Base-by-base conservation (phyloP, 1,140 invertebrate species). In the Ips typographus region DNA sequence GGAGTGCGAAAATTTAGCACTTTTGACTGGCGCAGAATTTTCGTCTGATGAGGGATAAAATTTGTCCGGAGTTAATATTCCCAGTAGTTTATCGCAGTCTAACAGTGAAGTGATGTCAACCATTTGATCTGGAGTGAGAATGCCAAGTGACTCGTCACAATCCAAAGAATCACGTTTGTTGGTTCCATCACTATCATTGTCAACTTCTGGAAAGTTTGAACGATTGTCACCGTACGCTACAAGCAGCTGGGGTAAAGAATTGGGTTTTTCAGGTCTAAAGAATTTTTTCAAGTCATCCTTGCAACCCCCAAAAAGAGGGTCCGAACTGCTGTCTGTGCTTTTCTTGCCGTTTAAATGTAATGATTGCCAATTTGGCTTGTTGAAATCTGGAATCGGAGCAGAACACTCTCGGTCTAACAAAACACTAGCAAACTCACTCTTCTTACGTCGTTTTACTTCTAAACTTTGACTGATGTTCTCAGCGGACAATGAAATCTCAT, bases 81-180 rank as follows among this genome's bases (percentile, higher is more conserved):
- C 92, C 68, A 94, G 81, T 73, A 93, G 92, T 78, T 93, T 89
- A 75, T 93, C 77, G 52, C 71, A 75, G 49, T 80, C 79, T 37
- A 79, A 66, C 1, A 76, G 79, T 4, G 51, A 47, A n/a, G 84
- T 86, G 74, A 66, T 70, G 65, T 91, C 90, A 63, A 89, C 86
- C 92, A 94, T 94, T 78, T 94, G 92, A 82, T 93, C 91, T 0
- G 91, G 91, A 3, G 92, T 93, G 22, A 94, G 81, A 71, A 94
- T 94, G 4, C 92, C 92, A 67, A 94, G 82, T 73, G 94, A 92
- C 78, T 93, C 89, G 75, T 93, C 77, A 53, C 73, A 75, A 53
- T 80, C 79, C 37, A 79, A 65, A 2, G 78, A 79, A 68, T 79
- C 76, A 36, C 79, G 57, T 72, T 80, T 80, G 63, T 57, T 70